Evolutionary conservation across 2,797 vertebrate genomes (phyloP).

Genomic region (Columba guinea): DNA sequence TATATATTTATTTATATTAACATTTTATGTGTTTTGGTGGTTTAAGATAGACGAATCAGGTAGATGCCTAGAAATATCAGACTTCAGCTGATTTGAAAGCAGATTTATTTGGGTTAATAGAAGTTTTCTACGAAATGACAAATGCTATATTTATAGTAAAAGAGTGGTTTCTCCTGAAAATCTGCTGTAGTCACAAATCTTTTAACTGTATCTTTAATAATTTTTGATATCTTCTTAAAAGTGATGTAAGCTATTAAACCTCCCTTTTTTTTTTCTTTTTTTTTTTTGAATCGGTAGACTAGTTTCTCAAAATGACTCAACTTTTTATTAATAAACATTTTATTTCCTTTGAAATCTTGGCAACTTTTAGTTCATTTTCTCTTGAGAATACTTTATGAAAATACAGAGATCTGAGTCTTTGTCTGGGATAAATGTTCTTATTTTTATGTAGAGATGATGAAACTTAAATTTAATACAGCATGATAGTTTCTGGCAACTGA

Average conservation of each 20-base stretch:
- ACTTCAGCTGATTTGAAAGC: not conserved
- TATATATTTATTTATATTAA: not conserved
- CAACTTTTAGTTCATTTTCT: constrained; percentile 5
- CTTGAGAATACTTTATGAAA: constrained; percentile 10
- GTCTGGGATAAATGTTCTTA: not conserved
- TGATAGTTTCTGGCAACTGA: constrained; percentile 20
- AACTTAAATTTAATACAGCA: not conserved
- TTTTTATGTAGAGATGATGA: not conserved
- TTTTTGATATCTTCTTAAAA: constrained; percentile 53
- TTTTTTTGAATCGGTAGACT: not conserved
- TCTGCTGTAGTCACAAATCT: not conserved
- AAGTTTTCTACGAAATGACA: not conserved
- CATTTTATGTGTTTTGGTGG: not conserved
- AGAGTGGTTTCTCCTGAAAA: not conserved
- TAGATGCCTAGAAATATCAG: not conserved
- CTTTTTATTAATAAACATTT: constrained; percentile 55
- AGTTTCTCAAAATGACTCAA: constrained; percentile 22
- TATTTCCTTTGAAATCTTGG: constrained; percentile 37
- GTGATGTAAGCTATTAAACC: not conserved
- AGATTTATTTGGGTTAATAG: not conserved
- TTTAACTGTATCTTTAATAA: constrained; percentile 9
- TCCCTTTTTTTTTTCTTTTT: not conserved
- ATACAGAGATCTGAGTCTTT: not conserved
- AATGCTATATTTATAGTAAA: not conserved
- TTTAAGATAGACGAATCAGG: not conserved